Conservation (phyloP, 2,113 vertebrate species). For the Vireo altiloquus region DNA sequence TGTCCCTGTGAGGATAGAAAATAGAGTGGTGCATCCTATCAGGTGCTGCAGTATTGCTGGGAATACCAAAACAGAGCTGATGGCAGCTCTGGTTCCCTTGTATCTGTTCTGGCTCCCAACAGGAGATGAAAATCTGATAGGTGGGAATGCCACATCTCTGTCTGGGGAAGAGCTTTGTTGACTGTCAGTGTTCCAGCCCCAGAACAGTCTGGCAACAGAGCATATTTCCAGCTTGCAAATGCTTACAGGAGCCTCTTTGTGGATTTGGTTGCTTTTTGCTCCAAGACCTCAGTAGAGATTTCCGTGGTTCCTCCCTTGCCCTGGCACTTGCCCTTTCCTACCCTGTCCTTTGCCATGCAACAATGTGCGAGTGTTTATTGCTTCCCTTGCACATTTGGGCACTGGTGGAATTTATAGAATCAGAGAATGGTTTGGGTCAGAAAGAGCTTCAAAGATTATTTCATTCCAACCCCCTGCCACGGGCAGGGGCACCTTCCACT, state of each 20-base stretch:
- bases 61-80: background rate
- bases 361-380: background rate
- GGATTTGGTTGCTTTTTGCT: background rate
- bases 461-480: background rate
- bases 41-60: background rate
- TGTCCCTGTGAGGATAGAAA: background rate
- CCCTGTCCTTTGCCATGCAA: background rate
- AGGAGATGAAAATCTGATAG: background rate
- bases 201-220: background rate
- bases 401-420: background rate
- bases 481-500: background rate
- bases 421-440: background rate
- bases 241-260: background rate
- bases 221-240: background rate
- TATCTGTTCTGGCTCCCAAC: background rate
- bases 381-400: background rate
- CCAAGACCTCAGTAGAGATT: background rate
- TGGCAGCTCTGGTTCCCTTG: rapidly evolving
- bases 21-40: background rate
- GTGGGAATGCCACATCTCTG: background rate
- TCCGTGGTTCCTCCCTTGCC: background rate
- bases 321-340: background rate
- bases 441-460: background rate
- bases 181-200: background rate
- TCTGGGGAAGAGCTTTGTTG: background rate